Conservation (phyloP, 2,797 vertebrate genomes). For the Manis javanica region DNA sequence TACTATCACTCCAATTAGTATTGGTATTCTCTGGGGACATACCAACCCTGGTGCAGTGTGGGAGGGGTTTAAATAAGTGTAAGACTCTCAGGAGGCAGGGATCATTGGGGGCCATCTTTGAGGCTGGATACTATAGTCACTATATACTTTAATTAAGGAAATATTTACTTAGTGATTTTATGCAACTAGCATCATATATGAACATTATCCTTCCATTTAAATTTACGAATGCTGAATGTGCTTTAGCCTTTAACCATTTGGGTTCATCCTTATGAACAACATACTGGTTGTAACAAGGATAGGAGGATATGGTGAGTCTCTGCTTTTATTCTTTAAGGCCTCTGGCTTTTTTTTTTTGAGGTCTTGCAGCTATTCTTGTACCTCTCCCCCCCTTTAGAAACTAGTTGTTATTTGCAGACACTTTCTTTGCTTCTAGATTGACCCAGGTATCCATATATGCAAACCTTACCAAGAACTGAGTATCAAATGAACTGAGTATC, state of each 20-base stretch:
- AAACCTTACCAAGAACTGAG: not conserved
- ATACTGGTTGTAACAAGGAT: not conserved
- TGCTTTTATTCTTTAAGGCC: not conserved
- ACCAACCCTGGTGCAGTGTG: not conserved
- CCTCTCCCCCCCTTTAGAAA: not conserved
- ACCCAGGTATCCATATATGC: not conserved
- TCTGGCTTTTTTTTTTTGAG: conserved; percentile 2
- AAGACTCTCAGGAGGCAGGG: not conserved
- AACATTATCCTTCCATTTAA: not conserved
- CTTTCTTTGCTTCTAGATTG: conserved; percentile 6
- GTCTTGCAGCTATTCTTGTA: not conserved
- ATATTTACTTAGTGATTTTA: not conserved
- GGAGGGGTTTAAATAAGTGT: not conserved
- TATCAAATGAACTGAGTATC: not conserved
- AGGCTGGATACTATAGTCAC: not conserved
- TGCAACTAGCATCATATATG: not conserved
- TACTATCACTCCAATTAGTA: not conserved
- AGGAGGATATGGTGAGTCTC: not conserved
- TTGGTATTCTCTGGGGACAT: not conserved
- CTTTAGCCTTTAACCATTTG: not conserved
- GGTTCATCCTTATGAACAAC: not conserved
- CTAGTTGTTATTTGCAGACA: not conserved
- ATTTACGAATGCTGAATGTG: not conserved
- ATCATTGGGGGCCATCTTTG: not conserved
- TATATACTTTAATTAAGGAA: not conserved